phyloP scores from a whole-genome alignment of 2,888 invertebrate genomes.

The Pachycephus smyrnensis region DNA sequence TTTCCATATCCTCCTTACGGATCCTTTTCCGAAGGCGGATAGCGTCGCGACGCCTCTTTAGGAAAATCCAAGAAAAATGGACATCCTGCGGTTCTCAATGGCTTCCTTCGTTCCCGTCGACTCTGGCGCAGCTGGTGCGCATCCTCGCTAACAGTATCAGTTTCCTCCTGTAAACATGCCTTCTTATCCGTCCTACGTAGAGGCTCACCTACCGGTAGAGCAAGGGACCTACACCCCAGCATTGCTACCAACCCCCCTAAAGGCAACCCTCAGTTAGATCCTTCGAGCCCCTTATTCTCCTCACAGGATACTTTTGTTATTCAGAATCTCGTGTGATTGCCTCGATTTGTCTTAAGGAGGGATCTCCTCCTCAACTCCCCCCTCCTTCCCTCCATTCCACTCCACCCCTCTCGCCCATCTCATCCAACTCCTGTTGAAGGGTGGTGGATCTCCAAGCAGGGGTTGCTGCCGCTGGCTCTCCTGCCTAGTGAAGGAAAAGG shows the following conservation, averaged over 20 bases:
- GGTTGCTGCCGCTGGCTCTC: not conserved
- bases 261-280: conserved; percentile 19
- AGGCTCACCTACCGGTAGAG: not conserved
- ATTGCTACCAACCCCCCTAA: conserved; percentile 20
- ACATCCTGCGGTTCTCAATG: conserved; percentile 7
- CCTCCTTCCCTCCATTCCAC: not conserved
- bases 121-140: conserved; percentile 35
- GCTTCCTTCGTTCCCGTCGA: conserved; percentile 1
- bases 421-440: not conserved
- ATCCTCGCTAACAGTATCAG: conserved; percentile 43
- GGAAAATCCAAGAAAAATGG: conserved; percentile 2
- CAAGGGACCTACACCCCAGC: not conserved
- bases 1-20: not conserved
- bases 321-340: conserved; percentile 46
- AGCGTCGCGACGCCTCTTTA: not conserved
- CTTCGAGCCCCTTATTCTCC: conserved; percentile 10
- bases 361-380: conserved; percentile 2
- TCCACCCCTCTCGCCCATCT: not conserved
- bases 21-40: not conserved
- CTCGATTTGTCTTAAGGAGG: conserved; percentile 39
- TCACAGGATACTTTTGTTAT: conserved; percentile 44
- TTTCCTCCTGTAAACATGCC: conserved; percentile 44
- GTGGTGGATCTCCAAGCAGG: not conserved
- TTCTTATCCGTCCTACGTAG: conserved; percentile 26
- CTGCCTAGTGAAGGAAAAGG: not conserved